A percentile compares a stretch with the other conserved stretches of the same genome.
Conservation (phyloP, 2,113 vertebrate genomes). For the Bubo scandiacus region DNA sequence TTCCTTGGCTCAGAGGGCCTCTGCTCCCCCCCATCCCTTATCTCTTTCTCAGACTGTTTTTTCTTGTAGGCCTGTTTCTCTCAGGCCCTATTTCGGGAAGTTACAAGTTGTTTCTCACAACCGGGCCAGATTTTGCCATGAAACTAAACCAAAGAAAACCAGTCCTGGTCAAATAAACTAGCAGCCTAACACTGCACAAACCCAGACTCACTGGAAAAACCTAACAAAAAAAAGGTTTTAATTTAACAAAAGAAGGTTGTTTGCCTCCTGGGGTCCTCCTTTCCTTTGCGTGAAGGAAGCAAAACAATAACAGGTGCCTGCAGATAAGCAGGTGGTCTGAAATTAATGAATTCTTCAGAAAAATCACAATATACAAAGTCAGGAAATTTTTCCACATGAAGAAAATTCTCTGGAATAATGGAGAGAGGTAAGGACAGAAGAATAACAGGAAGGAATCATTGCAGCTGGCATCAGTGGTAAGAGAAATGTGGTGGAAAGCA, state of each 20-base stretch:
- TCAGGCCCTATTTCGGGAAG: no score
- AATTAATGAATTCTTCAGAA: background rate
- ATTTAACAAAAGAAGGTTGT: background rate
- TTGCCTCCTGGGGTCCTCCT: background rate
- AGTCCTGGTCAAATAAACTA: background rate
- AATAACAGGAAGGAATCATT: background rate
- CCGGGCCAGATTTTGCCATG: background rate
- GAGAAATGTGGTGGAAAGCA: background rate
- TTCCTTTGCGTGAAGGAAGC: background rate
- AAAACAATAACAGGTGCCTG: background rate
- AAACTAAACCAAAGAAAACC: background rate
- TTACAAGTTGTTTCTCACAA: no score
- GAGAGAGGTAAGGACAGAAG: background rate
- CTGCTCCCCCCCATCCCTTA: no score
- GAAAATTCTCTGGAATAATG: background rate
- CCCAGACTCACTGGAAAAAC: accelerated
- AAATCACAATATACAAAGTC: background rate
- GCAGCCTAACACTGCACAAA: background rate
- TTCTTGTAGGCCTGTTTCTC: no score
- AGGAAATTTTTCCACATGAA: background rate
- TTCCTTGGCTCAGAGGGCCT: no score
- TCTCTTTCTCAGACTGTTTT: no score
- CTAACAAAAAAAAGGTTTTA: background rate
- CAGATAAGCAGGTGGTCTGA: background rate
- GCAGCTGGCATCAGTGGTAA: background rate